A percentile compares a stretch with the other conserved stretches of the same genome.
Evolutionary conservation across 2,888 invertebrate genomes (phyloP).

Genomic region (Aricia artaxerxes): DNA sequence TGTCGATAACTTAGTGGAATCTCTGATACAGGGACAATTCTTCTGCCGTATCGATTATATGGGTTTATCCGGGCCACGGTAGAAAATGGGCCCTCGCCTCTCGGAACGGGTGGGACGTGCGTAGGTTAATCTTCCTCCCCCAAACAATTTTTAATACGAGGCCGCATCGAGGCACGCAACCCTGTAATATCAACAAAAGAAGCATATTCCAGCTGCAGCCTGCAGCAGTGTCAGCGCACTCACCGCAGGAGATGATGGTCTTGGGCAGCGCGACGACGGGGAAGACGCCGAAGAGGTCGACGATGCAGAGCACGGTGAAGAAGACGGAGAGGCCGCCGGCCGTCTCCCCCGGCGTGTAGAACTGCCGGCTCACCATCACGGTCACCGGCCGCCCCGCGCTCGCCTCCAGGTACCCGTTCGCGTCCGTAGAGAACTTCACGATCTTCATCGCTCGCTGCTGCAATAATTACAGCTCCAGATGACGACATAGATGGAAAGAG

Average conservation of each 20-base stretch:
- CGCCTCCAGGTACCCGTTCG: slow-evolving; percentile 31
- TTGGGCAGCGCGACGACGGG: slow-evolving; percentile 89
- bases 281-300: slow-evolving; percentile 92
- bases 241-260: slow-evolving; percentile 88
- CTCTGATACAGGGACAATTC: no score
- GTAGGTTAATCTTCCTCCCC: no score
- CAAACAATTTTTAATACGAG: no score
- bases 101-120: no score
- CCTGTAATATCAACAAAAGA: no score
- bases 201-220: background rate
- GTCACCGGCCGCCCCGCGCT: slow-evolving; percentile 47
- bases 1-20: no score
- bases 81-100: no score
- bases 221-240: background rate
- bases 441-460: slow-evolving; percentile 49
- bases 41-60: no score
- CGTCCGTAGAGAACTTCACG: slow-evolving; percentile 41
- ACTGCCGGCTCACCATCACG: slow-evolving; percentile 50
- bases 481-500: background rate
- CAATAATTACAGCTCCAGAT: background rate
- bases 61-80: no score
- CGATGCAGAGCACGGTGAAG: slow-evolving; percentile 87
- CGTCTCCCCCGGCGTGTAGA: slow-evolving; percentile 55
- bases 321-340: slow-evolving; percentile 82
- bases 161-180: no score